Evolutionary conservation across 2,888 invertebrate genomes (phyloP).

Genomic region (Hoplodrina blanda): DNA sequence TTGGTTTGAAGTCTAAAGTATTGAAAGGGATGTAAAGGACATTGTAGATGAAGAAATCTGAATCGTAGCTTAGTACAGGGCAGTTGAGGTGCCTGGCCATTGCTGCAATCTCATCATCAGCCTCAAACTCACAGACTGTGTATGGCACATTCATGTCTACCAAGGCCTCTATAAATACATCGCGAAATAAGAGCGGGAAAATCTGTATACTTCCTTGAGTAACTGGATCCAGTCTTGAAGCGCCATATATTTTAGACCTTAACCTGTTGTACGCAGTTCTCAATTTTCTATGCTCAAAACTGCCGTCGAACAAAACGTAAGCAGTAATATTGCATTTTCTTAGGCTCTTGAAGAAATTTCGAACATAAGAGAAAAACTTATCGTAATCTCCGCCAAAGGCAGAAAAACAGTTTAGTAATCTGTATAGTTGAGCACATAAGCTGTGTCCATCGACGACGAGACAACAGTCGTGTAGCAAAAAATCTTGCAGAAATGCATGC

Average conservation of each 20-base stretch:
- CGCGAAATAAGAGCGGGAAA: constrained; percentile 94
- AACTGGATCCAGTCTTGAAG: constrained; percentile 89
- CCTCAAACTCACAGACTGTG: constrained; percentile 96
- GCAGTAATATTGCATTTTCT: constrained; percentile 93
- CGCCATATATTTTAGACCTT: constrained; percentile 90
- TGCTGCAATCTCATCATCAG: constrained; percentile 96
- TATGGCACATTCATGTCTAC: constrained; percentile 92
- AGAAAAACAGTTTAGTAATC: constrained; percentile 91
- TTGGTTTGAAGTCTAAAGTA: constrained; percentile 90
- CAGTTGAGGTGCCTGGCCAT: constrained; percentile 94
- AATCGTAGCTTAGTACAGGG: constrained; percentile 97
- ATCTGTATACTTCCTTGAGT: constrained; percentile 90
- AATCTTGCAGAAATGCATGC: constrained; percentile 91
- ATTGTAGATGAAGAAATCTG: constrained; percentile 98
- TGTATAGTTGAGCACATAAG: constrained; percentile 93
- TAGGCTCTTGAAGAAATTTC: constrained; percentile 93
- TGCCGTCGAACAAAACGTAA: constrained; percentile 95
- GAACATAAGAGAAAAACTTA: constrained; percentile 92
- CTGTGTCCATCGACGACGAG: constrained; percentile 96
- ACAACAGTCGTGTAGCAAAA: constrained; percentile 92
- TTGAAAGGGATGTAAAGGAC: constrained; percentile 95
- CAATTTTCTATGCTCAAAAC: constrained; percentile 93
- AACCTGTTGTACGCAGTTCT: constrained; percentile 91
- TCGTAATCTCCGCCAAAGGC: constrained; percentile 97
- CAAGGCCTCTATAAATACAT: constrained; percentile 94